phyloP scores from a whole-genome alignment of 2,797 vertebrate species.

The Octomys mimax region DNA sequence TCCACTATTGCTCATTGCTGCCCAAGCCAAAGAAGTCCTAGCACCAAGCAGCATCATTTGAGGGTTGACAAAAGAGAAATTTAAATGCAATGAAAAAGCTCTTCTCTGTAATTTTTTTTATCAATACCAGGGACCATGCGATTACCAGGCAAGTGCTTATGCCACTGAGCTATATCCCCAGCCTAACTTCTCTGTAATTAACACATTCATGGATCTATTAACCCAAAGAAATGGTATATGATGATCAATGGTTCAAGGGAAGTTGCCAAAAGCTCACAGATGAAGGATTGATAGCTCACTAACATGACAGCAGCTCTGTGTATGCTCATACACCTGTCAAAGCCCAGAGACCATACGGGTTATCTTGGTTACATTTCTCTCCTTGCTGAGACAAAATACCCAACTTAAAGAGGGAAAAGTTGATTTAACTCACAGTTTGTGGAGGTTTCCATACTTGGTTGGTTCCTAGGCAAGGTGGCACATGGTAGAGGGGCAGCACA shows the following conservation, averaged over 20 bases:
- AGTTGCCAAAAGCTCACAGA: not conserved
- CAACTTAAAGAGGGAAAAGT: too few relatives aligned
- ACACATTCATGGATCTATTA: not conserved
- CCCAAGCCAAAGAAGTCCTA: not conserved
- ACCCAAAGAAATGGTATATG: not conserved
- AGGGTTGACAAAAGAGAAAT: not conserved
- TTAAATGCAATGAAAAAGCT: not conserved
- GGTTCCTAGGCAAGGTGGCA: too few relatives aligned
- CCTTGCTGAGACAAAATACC: too few relatives aligned
- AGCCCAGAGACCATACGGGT: not conserved
- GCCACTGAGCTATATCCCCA: too few relatives aligned
- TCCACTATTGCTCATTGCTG: not conserved
- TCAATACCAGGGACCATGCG: too few relatives aligned
- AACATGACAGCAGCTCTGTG: not conserved
- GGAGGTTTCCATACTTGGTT: too few relatives aligned
- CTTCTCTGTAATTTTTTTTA: not conserved
- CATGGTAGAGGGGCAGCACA: too few relatives aligned
- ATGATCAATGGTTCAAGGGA: not conserved
- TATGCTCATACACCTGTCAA: not conserved
- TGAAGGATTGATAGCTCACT: not conserved
- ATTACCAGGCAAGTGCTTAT: too few relatives aligned
- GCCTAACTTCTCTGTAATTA: not conserved
- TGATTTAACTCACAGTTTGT: too few relatives aligned
- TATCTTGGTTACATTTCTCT: too few relatives aligned
- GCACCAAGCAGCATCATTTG: not conserved